These are phyloP conservation scores for Lithophane socia DNA, from an alignment of 2,888 invertebrate genomes.

Conservation along the genomic window DNA sequence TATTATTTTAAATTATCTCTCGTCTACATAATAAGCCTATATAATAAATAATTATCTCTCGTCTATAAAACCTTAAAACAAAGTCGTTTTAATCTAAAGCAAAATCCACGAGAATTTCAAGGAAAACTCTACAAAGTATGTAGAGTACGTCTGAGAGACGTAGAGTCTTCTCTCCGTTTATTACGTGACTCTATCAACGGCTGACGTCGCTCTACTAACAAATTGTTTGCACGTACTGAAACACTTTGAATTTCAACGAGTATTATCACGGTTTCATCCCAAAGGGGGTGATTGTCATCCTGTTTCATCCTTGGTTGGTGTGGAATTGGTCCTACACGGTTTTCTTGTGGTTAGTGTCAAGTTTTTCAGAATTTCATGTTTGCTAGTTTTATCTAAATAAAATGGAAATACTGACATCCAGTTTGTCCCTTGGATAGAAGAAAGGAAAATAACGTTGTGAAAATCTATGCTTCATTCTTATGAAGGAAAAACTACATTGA, in stretches of 20 bases:
- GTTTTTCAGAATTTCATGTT: background rate
- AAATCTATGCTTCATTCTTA: background rate
- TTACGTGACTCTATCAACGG: slow-evolving; percentile 61
- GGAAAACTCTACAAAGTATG: slow-evolving; percentile 18
- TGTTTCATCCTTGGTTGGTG: background rate
- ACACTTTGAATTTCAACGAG: slow-evolving; percentile 51
- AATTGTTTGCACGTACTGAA: slow-evolving; percentile 61
- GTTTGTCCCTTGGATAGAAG: background rate
- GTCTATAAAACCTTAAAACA: slow-evolving; percentile 6
- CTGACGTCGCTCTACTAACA: slow-evolving; percentile 43
- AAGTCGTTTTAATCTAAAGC: background rate
- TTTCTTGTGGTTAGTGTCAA: background rate
- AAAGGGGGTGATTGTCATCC: slow-evolving; percentile 17
- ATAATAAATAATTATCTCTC: slow-evolving; percentile 7
- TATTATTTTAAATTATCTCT: slow-evolving; percentile 1
- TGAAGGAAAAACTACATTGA: background rate
- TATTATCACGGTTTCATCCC: slow-evolving; percentile 21
- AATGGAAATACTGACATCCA: background rate
- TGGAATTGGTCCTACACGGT: background rate
- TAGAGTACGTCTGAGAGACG: slow-evolving; percentile 28
- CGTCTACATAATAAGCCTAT: too few species aligned
- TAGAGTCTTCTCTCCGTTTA: slow-evolving; percentile 35
- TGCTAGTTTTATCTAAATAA: background rate
- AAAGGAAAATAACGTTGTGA: too few species aligned
- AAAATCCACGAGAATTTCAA: slow-evolving; percentile 19